Evolutionary conservation across 2,797 vertebrate genomes (phyloP), one percentile per base, ranked within the genome.

Genomic region (Crax fasciolata): DNA sequence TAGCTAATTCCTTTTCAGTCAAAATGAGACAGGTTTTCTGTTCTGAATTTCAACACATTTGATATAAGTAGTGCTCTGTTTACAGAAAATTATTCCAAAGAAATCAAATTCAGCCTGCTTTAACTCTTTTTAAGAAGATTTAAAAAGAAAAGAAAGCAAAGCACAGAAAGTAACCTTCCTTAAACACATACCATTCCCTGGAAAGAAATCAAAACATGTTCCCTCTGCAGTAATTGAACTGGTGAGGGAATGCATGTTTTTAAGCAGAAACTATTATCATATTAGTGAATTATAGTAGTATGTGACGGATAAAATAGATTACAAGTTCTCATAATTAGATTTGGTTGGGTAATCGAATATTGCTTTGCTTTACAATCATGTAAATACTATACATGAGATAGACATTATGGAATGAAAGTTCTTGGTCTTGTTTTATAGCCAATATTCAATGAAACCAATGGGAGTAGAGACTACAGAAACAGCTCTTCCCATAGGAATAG

Each of bases 261-360:
- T 89, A 68, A 83, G 65, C 77, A 92, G 86, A 92, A 96, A 92
- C n/a, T 77, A 82, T 87, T 74, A 74, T 2, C 74, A 35, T 38
- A 35, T 74, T 13, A 87, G 35, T 78, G 62, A 92, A 48, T 81
- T 87, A 48, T 71, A 46, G 19, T 84, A 44, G 39, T 62, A 59
- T 71, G 83, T 79, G 65, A 88, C 66, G 88, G 85, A 67, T 84
- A 91, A 92, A 84, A 87, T 73, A 83, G 80, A 86, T 76, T 2
- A 19, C 18, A 67, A 61, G 28, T 82, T 25, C 44, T 89, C 57
- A 48, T 89, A 91, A 92, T 83, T 92, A 54, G 52, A 54, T 90
- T 94, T 77, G 54, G 21, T 83, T 92, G 48, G 44, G 9, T 77
- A 84, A 89, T 57, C 80, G 32, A 59, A 67, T 89, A 38, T 65